phyloP scores from a whole-genome alignment of 2,113 vertebrate species.

The Neomonachus schauinslandi region DNA sequence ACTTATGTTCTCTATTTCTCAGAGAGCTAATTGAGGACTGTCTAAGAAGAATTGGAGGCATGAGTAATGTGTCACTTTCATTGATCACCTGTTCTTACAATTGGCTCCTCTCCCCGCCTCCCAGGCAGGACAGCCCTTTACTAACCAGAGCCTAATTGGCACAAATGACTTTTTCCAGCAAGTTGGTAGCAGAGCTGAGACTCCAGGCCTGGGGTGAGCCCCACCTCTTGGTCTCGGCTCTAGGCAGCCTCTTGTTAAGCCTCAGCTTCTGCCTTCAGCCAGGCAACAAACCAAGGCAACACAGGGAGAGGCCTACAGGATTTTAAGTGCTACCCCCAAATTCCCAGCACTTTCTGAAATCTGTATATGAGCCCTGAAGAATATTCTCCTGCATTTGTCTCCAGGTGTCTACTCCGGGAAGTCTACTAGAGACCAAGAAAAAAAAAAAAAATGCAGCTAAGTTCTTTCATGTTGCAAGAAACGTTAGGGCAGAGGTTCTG shows the following conservation, averaged over 20 bases:
- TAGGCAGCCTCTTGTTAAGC: not conserved
- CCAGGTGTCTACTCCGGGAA: not conserved
- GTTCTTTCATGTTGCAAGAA: not conserved
- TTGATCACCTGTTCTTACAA: slow-evolving; percentile 19
- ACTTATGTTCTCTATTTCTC: not conserved
- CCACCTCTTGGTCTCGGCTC: not conserved
- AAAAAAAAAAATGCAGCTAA: not conserved
- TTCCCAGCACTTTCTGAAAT: not conserved
- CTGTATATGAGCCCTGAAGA: not conserved
- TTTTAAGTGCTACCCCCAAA: not conserved
- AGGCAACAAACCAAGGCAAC: not conserved
- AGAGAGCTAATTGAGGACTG: slow-evolving; percentile 15
- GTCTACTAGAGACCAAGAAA: not conserved
- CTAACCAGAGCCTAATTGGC: slow-evolving; percentile 51
- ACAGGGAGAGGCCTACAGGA: not conserved
- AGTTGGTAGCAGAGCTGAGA: slow-evolving; percentile 28
- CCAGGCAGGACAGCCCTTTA: not conserved
- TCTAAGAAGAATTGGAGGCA: slow-evolving; percentile 44
- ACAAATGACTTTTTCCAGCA: slow-evolving; percentile 26
- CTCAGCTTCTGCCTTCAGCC: not conserved
- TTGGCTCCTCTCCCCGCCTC: not conserved
- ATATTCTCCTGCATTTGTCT: not conserved
- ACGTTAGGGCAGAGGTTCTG: not conserved
- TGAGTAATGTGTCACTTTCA: slow-evolving; percentile 31
- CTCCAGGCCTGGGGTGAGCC: not conserved